These are phyloP conservation scores for Ictalurus furcatus DNA, from an alignment of 2,113 vertebrate species.

Conservation along the genomic window DNA sequence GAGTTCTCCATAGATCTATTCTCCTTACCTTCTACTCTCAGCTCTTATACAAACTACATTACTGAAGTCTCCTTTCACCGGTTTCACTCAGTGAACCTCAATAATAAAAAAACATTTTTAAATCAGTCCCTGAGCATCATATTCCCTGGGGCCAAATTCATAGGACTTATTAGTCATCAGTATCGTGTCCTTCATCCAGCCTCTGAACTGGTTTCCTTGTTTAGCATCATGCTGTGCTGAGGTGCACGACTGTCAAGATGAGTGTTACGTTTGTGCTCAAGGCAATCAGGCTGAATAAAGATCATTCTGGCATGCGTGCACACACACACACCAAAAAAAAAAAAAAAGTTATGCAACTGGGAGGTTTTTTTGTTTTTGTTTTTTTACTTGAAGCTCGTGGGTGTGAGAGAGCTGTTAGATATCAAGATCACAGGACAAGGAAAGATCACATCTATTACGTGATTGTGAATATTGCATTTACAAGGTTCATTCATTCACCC, in stretches of 20 bases:
- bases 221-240: slow-evolving; percentile 5
- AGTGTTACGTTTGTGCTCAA: not conserved
- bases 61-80: not conserved
- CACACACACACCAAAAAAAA: not conserved
- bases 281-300: not conserved
- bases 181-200: not conserved
- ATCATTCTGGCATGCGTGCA: not conserved
- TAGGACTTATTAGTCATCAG: not conserved
- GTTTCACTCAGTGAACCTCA: not conserved
- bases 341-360: not conserved
- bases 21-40: too few relatives aligned
- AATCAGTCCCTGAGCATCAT: not conserved
- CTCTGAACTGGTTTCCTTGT: not conserved
- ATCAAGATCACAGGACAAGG: not conserved
- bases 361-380: not conserved
- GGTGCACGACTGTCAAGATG: not conserved
- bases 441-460: not conserved
- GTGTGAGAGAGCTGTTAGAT: not conserved
- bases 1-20: too few relatives aligned
- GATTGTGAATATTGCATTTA: not conserved
- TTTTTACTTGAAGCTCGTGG: not conserved
- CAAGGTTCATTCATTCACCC: not conserved
- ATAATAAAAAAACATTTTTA: not conserved
- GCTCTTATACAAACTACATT: not conserved
- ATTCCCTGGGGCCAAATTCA: not conserved